phyloP scores from a whole-genome alignment of 92 coral and sea anemone species.

The Plumapathes pennacea region DNA sequence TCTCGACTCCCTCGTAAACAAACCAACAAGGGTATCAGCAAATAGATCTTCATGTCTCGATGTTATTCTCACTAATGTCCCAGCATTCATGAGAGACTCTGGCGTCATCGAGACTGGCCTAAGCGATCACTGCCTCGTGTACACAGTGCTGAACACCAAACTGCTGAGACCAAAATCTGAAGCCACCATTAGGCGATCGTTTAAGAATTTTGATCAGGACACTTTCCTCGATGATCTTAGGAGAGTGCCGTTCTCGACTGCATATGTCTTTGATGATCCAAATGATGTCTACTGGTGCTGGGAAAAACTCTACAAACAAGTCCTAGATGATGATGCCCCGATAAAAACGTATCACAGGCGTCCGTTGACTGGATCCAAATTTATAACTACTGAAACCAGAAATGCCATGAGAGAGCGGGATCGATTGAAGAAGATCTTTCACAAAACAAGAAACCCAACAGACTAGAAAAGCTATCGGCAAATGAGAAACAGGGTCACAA shows the following conservation, averaged over 20 bases:
- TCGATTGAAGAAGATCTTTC: slow-evolving; percentile 29
- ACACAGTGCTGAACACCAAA: slow-evolving; percentile 39
- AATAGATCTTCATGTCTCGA: slow-evolving; percentile 31
- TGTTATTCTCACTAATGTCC: slow-evolving; percentile 44
- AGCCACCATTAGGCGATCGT: slow-evolving; percentile 5
- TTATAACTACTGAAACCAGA: no score
- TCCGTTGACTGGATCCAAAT: no score
- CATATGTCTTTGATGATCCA: slow-evolving; percentile 35
- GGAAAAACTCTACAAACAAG: slow-evolving; percentile 22
- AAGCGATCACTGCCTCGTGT: slow-evolving; percentile 37
- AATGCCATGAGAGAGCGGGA: slow-evolving; percentile 4
- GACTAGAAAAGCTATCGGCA: slow-evolving; percentile 38
- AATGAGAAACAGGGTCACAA: slow-evolving; percentile 43
- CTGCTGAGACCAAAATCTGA: slow-evolving; percentile 21
- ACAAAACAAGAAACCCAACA: slow-evolving; percentile 31
- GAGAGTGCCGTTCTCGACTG: slow-evolving; percentile 23
- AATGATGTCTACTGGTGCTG: slow-evolving; percentile 40
- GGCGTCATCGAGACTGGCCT: slow-evolving; percentile 30
- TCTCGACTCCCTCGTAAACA: slow-evolving; percentile 14
- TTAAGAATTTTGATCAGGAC: slow-evolving; percentile 13
- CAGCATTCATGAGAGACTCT: slow-evolving; percentile 29
- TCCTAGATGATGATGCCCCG: slow-evolving; percentile 23
- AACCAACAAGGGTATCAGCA: slow-evolving; percentile 24
- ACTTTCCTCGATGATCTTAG: slow-evolving; percentile 14
- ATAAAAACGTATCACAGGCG: slow-evolving; percentile 11